These are phyloP conservation scores for Catostomus latipinnis DNA, from an alignment of 2,797 vertebrate species.

Conservation along the genomic window DNA sequence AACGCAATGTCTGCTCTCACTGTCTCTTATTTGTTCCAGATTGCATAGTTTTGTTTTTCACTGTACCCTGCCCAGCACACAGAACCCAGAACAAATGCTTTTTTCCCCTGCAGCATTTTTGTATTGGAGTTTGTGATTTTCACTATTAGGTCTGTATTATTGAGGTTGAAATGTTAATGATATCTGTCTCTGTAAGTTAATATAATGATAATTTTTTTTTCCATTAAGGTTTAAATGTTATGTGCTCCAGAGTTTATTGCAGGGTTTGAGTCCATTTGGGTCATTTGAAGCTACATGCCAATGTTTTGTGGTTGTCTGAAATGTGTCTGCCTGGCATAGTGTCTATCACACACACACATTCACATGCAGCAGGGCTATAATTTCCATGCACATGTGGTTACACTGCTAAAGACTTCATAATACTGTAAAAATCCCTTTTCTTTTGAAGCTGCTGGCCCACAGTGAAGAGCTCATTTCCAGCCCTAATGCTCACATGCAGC, in stretches of 20 bases:
- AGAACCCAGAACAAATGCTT: no score
- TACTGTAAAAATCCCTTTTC: slow-evolving; percentile 5
- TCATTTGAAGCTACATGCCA: slow-evolving; percentile 64
- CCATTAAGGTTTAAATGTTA: slow-evolving; percentile 67
- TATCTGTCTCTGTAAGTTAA: slow-evolving; percentile 13
- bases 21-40: no score
- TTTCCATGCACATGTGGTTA: slow-evolving; percentile 32
- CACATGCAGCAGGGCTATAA: slow-evolving; percentile 35
- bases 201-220: slow-evolving; percentile 48
- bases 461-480: neutral
- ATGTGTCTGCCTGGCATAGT: slow-evolving; percentile 61
- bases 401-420: slow-evolving; percentile 32
- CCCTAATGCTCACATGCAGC: neutral
- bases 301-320: slow-evolving; percentile 71
- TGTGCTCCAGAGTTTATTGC: slow-evolving; percentile 65
- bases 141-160: neutral
- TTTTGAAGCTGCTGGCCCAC: neutral
- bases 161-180: neutral
- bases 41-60: no score
- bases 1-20: no score
- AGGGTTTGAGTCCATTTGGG: slow-evolving; percentile 62
- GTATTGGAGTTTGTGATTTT: neutral
- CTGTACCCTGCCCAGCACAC: no score
- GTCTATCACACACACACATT: slow-evolving; percentile 23
- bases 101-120: no score